Conservation (phyloP, 2,797 vertebrate genomes). For the Capromys pilorides region DNA sequence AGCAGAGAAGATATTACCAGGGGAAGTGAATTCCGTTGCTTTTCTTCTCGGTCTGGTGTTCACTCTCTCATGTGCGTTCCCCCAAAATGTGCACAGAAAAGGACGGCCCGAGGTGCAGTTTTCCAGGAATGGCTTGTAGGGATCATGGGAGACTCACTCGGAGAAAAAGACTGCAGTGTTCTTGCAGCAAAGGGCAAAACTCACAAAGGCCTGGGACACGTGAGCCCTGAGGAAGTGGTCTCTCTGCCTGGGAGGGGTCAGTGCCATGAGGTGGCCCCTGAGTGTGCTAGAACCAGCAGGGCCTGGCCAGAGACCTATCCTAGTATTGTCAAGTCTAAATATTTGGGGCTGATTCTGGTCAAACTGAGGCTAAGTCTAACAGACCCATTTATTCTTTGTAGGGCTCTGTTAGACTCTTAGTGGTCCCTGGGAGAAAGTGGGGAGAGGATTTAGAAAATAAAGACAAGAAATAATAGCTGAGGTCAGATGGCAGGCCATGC, state of each 20-base stretch:
- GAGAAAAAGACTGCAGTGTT: background rate
- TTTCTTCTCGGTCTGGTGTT: background rate
- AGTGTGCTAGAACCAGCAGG: background rate
- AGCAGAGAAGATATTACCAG: background rate
- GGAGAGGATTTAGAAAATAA: too few relatives aligned
- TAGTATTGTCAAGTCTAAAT: too few relatives aligned
- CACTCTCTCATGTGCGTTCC: background rate
- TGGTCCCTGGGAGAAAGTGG: too few relatives aligned
- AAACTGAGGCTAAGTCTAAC: accelerated
- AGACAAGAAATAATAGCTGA: too few relatives aligned
- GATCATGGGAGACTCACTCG: background rate
- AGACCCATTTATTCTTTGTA: too few relatives aligned
- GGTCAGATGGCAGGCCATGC: too few relatives aligned
- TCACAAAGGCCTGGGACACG: accelerated
- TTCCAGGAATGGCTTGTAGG: background rate
- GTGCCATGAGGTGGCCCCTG: background rate
- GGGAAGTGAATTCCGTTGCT: background rate
- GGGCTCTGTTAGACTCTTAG: too few relatives aligned
- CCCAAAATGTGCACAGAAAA: background rate
- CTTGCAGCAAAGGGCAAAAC: background rate
- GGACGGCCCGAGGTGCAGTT: background rate
- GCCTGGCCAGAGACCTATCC: background rate
- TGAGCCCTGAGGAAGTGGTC: background rate
- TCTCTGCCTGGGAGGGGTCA: background rate
- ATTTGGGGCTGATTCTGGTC: background rate